These are phyloP conservation scores for Coregonus ussuriensis DNA, from an alignment of 2,797 vertebrate species.

Conservation along the genomic window DNA sequence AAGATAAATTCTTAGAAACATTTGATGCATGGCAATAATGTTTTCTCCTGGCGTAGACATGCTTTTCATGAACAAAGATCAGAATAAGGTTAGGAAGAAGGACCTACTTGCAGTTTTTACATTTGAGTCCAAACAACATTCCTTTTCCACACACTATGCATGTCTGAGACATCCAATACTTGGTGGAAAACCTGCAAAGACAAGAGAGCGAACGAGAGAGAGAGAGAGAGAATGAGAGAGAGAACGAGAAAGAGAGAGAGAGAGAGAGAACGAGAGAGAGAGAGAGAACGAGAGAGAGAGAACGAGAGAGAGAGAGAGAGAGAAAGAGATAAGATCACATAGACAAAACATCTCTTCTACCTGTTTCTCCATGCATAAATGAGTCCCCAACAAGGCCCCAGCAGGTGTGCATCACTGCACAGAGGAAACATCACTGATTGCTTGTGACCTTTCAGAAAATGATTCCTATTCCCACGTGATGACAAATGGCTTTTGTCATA, in stretches of 20 bases:
- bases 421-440: slow-evolving; percentile 16
- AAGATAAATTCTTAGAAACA: neutral
- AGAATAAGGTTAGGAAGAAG: neutral
- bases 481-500: slow-evolving; percentile 41
- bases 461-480: slow-evolving; percentile 17
- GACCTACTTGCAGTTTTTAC: slow-evolving; percentile 99
- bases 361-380: slow-evolving; percentile 18
- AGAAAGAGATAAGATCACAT: neutral
- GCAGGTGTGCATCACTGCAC: neutral
- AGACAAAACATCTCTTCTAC: slow-evolving; percentile 23
- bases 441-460: slow-evolving; percentile 55
- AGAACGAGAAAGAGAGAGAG: too few species aligned
- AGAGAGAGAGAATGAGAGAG: too few species aligned
- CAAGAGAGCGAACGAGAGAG: too few species aligned
- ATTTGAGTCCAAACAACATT: slow-evolving; percentile 99
- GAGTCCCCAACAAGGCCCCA: slow-evolving; percentile 5
- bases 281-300: slow-evolving; percentile 5
- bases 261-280: too few species aligned
- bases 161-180: slow-evolving; percentile 99
- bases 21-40: neutral
- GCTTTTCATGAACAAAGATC: neutral
- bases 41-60: neutral
- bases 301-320: neutral
- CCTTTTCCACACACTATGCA: slow-evolving; percentile 98
- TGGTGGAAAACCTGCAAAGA: slow-evolving; percentile 93